Evolutionary conservation across 2,113 vertebrate species (phyloP).

Genomic region (Pelvicachromis taeniatus): DNA sequence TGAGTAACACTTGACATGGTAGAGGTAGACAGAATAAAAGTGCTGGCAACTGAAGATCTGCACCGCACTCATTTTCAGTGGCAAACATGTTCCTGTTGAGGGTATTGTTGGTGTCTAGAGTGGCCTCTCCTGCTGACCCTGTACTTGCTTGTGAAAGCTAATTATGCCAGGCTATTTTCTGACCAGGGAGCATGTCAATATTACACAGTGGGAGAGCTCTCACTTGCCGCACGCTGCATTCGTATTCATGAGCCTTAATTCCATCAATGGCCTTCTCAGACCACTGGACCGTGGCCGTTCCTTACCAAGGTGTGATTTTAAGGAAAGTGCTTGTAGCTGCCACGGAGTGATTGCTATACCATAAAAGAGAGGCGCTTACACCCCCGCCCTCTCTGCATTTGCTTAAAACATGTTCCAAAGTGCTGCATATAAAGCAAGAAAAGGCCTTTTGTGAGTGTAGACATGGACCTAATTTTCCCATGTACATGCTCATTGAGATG

Average conservation of each 20-base stretch:
- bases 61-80: not conserved
- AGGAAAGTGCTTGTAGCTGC: conserved; percentile 14
- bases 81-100: not conserved
- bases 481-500: not conserved
- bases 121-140: conserved; percentile 31
- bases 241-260: conserved; percentile 67
- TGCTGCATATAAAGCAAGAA: not conserved
- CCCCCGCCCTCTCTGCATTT: not conserved
- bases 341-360: not conserved
- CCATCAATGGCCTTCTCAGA: conserved; percentile 54
- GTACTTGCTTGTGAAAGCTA: conserved; percentile 54
- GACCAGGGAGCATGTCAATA: conserved; percentile 64
- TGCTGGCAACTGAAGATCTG: not conserved
- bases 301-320: conserved; percentile 2
- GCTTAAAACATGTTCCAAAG: not conserved
- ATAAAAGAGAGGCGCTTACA: not conserved
- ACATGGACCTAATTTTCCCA: conserved; percentile 11
- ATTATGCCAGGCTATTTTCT: conserved; percentile 59
- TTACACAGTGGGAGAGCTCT: conserved; percentile 56
- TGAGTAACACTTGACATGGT: not conserved
- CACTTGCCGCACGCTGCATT: conserved; percentile 36
- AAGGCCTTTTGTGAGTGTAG: conserved; percentile 15
- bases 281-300: conserved; percentile 31
- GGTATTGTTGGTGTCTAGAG: conserved; percentile 24
- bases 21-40: not conserved